phyloP scores from a whole-genome alignment of 2,797 vertebrate genomes.

The Pempheris klunzingeri region DNA sequence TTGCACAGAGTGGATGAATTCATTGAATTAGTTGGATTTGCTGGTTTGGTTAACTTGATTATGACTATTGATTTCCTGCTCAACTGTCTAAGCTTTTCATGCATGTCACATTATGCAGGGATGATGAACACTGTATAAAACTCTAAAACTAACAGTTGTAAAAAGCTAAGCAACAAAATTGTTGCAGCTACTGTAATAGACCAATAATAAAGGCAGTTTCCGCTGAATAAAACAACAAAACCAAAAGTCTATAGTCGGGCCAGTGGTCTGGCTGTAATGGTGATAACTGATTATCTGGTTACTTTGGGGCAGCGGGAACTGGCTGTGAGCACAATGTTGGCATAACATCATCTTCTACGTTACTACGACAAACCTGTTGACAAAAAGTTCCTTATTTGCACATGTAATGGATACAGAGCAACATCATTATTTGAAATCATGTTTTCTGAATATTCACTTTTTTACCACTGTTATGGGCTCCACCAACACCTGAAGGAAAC shows the following conservation, averaged over 20 bases:
- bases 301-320: not conserved
- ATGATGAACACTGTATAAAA: not conserved
- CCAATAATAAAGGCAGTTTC: not conserved
- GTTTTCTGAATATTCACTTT: too few species aligned
- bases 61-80: too few species aligned
- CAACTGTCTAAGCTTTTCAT: too few species aligned
- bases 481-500: not conserved
- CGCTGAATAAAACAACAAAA: too few species aligned
- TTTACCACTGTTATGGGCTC: slow-evolving; percentile 1
- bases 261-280: not conserved
- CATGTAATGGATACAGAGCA: not conserved
- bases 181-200: too few species aligned
- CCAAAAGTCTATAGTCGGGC: too few species aligned
- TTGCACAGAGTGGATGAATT: not conserved
- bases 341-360: not conserved
- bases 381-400: not conserved
- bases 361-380: not conserved
- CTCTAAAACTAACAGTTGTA: not conserved
- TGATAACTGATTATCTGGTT: not conserved
- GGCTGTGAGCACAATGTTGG: not conserved
- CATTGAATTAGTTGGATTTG: not conserved
- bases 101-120: not conserved
- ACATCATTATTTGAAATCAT: not conserved
- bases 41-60: not conserved
- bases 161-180: not conserved